Evolutionary conservation across 1,140 invertebrate genomes (phyloP), one percentile per base, ranked within the genome.

Genomic region (Drosophila micromelanica): DNA sequence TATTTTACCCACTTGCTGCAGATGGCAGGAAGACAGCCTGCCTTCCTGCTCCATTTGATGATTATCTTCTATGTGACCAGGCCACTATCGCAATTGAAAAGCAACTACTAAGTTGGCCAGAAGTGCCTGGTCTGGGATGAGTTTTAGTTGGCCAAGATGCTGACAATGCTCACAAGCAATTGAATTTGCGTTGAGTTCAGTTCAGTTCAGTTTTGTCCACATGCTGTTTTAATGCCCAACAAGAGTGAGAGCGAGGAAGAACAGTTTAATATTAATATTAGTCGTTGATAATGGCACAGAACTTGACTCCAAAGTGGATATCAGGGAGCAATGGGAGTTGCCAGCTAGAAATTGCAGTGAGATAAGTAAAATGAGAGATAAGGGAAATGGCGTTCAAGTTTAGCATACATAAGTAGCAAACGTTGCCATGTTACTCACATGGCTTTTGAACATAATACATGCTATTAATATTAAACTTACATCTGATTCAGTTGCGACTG

Each of bases 51-150:
- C 12, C 42, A 42, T 49, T 15, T 40, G 20, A 51, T 51, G 46
- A 62, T 62, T 62, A 62, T 62, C 59, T 49, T 37, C 46, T 51
- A 32, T 57, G 17, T 51, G 59, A 27, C 59, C 59, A 62, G 45
- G 43, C 27, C 48, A 32, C 5, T 11, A 49, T 45, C 35, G 45
- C 45, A 62, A 62, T 62, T 62, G 27, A 57, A 57, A 57, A 57
- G 55, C 55, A 57, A 57, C 55, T 32, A 45, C 40, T n/a, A 57
- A 32, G 13, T 46, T 42, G 13, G 40, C 42, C 42, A 57, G n/a
- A 27, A 45, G 40, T 43, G 40, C 40, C 30, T 57, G n/a, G 23
- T n/a, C 23, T 12, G 48, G 27, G 48, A 17, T 32, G 30, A 37
- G 51, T 37, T 40, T 9, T 12, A n/a, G 45, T 27, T 27, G 12